Base-by-base conservation (phyloP, 2,888 invertebrate species). In the Nephrotoma guestfalica region DNA sequence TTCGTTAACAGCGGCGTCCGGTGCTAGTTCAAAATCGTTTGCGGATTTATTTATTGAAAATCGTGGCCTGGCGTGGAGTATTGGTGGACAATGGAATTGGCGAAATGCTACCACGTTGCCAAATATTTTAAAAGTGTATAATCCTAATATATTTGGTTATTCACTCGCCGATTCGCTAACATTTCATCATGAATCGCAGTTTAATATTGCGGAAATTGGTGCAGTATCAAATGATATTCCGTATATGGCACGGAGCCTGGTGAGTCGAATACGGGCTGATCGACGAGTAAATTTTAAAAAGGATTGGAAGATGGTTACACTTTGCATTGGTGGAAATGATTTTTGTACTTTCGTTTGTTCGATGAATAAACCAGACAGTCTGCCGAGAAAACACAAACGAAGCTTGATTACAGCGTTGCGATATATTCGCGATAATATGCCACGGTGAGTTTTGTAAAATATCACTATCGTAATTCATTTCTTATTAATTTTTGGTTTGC, bases 271-370 rank as follows among this genome's bases (percentile, higher is more conserved):
- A 4, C 91, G 90, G 87, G 89, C 88, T 6, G 92, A 93, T 89
- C 90, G 90, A 11, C 90, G 92, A 86, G 91, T 93, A 3, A 90
- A 93, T 87, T 84, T 93, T 7, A 88, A 92, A 86, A 91, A 91
- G 51, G 91, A 93, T 88, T 94, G 94, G 93, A 94, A 93, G 91
- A 93, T 94, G 93, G 91, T 96, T 86, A 96, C 96, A 0, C 92
- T 96, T 86, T 94, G 90, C 86, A 88, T 93, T 57, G 93, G 93
- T 18, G 89, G 91, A 6, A 94, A 94, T 88, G 93, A 94, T 88
- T 92, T 94, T 88, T 94, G 93, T 88, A 85, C 89, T 3, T 91
- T 93, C 57, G 89, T 93, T 43, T 94, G 94, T 88, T 92, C 90
- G 87, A 86, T 88, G 15, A 88, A 90, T 11, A 89, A 92, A 86